Evolutionary conservation across 2,888 invertebrate genomes (phyloP).

Genomic region (Prosopocoilus inquinatus): DNA sequence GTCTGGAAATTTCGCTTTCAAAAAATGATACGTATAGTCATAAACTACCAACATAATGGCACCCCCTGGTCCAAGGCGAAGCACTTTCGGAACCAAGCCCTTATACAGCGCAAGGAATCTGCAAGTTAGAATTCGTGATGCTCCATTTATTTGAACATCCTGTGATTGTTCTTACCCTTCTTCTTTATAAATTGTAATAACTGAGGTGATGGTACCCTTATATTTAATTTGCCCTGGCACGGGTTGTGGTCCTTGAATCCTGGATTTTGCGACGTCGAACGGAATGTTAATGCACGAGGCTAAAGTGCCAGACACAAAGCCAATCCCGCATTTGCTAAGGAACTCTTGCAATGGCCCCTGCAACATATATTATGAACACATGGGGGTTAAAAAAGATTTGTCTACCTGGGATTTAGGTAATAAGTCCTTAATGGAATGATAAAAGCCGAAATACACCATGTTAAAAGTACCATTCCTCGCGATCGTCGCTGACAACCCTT

Average conservation of each 20-base stretch:
- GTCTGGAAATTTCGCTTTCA: constrained; percentile 55
- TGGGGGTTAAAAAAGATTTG: neutral
- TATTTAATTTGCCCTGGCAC: constrained; percentile 72
- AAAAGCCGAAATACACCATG: constrained; percentile 93
- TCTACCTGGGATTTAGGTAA: constrained; percentile 66
- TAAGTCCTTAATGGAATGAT: constrained; percentile 82
- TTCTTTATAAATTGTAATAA: constrained; percentile 73
- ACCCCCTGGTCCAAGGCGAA: constrained; percentile 90
- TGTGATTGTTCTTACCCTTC: constrained; percentile 72
- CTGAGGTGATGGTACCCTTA: constrained; percentile 69
- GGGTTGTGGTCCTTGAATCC: constrained; percentile 92
- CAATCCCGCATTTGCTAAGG: constrained; percentile 73
- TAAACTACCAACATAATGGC: constrained; percentile 94
- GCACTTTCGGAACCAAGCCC: constrained; percentile 86
- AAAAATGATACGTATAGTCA: constrained; percentile 77
- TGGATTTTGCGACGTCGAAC: constrained; percentile 93
- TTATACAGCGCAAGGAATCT: constrained; percentile 87
- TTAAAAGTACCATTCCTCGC: constrained; percentile 89
- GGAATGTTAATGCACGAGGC: constrained; percentile 90
- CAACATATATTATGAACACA: neutral
- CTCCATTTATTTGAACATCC: no score
- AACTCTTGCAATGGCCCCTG: constrained; percentile 68
- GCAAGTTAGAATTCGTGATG: constrained; percentile 41
- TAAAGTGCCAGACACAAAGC: constrained; percentile 83
- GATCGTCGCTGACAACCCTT: constrained; percentile 86